A percentile compares a stretch with the other conserved stretches of the same genome.
Conservation (phyloP, 92 coral and sea anemone genomes). For the Umimayanthus kanabou region DNA sequence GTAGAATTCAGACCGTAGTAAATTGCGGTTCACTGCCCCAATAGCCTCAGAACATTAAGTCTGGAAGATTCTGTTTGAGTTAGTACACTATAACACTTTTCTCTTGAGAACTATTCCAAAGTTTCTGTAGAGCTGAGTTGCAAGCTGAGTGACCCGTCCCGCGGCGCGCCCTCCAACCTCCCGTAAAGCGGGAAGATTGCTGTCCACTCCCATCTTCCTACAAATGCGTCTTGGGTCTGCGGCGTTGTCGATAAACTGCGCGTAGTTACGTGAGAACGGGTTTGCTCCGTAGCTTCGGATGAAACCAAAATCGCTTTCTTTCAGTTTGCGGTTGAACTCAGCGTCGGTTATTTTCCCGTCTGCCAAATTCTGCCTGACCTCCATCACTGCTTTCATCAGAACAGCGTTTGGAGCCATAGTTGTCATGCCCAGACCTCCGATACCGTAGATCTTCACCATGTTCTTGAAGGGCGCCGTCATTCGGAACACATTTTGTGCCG, state of each 20-base stretch:
- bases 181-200: background rate
- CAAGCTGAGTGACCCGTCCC: conserved; percentile 24
- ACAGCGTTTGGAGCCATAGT: conserved; percentile 39
- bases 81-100: conserved; percentile 9
- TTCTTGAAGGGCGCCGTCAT: conserved; percentile 33
- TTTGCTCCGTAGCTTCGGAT: conserved; percentile 24
- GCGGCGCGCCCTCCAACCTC: conserved; percentile 26
- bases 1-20: too few species aligned
- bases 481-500: conserved; percentile 32
- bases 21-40: too few species aligned
- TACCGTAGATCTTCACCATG: conserved; percentile 32
- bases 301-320: conserved; percentile 21
- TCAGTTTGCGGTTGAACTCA: conserved; percentile 20
- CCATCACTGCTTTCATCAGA: conserved; percentile 38
- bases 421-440: conserved; percentile 39
- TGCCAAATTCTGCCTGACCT: conserved; percentile 2
- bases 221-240: conserved; percentile 29
- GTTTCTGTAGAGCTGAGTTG: conserved; percentile 20
- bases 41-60: too few species aligned
- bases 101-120: conserved; percentile 23
- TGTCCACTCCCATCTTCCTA: conserved; percentile 19
- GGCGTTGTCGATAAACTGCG: conserved; percentile 32
- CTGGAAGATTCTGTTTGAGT: too few species aligned
- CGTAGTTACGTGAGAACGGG: conserved; percentile 36
- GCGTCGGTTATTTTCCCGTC: conserved; percentile 24